Base-by-base conservation (phyloP, 23 tunicate species). In the Ascidia mentula region DNA sequence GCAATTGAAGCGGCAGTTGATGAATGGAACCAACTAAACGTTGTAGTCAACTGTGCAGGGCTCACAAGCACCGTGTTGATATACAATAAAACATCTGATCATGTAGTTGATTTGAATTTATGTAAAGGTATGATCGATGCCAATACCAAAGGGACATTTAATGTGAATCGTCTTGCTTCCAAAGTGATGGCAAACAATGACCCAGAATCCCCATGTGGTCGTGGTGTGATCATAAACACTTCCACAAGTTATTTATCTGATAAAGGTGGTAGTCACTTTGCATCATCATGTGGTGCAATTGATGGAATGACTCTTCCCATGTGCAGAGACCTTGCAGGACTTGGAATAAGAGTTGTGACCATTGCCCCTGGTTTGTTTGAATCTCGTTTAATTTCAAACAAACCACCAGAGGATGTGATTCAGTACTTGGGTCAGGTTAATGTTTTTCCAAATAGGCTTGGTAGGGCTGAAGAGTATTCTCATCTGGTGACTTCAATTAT, bases 11-110 rank as follows among this genome's bases (percentile, higher is more conserved):
- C 69, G 18, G 85, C 82, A 0, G 36, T 40, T 46, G 60, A 73
- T 0, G 46, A 81, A 38, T 95, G 95, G 89, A 91, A 91, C 31
- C 37, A 77, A 26, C 35, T 89, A 0, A 59, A 83, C 75, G 90
- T 91, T 22, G 80, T 84, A 46, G 89, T 96, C 8, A 96, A 96
- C 74, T 96, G 99, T 82, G 99, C 99, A 69, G 99, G 94, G 30
- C 69, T 84, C 18, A 88, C 91, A 0, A 39, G 33, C 7, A 92
- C 81, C 0, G 30, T 31, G 7, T 69, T 77, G 33, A 74, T 79
- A 22, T 91, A 78, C 74, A 90, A 88, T 81, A 34, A 46, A 9
- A 34, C 34, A 18, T 71, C 73, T 24, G 88, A 84, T 36, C 40
- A 34, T 17, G 46, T 59, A 9, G 77, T 77, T 45, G 72, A 45